Base-by-base conservation (phyloP, 2,797 vertebrate genomes). In the Myotis vivesi region DNA sequence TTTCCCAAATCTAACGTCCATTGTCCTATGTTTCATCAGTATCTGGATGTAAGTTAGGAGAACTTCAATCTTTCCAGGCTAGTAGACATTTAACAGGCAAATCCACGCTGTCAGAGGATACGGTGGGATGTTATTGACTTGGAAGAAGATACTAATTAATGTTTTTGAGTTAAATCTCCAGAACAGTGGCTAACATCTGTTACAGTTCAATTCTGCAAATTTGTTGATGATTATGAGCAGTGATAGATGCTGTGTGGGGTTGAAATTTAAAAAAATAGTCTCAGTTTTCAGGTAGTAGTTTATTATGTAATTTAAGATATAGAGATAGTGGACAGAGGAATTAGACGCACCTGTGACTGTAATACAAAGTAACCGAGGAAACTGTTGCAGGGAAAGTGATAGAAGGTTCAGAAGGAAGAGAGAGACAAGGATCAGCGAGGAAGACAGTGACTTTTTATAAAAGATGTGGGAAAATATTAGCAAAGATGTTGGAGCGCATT, bases 131-230 rank as follows among this genome's bases (percentile, higher is more conserved):
- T 53, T 83, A 73, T 10, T 49, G 66, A 87, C 59, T 59, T 66
- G 83, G 71, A 84, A 87, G 82, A 89, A n/a, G n/a, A 44, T 36
- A 55, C 41, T 64, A 86, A 87, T 55, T 64, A 86, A 87, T 55
- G 33, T 87, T 49, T 69, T 84, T 6, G 41, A 72, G 89, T 92
- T 84, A 76, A 71, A 57, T 81, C 41, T 92, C 44, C 57, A 92
- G 51, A 22, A 81, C 86, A 72, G 23, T 73, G 20, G 44, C 62
- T 89, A 25, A 84, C 13, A 69, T 77, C 38, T 46, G 23, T 49
- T 53, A 6, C 30, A 55, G 36, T 55, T 46, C 73, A 76, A 66
- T 83, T 96, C 69, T 92, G 25, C 57, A 23, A 28, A 87, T 23
- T 23, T 30, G 19, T 95, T 64, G 49, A 62, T 23, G 49, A 22